Conservation (phyloP, 2,797 vertebrate species). For the Enteromius afrohamiltoni region DNA sequence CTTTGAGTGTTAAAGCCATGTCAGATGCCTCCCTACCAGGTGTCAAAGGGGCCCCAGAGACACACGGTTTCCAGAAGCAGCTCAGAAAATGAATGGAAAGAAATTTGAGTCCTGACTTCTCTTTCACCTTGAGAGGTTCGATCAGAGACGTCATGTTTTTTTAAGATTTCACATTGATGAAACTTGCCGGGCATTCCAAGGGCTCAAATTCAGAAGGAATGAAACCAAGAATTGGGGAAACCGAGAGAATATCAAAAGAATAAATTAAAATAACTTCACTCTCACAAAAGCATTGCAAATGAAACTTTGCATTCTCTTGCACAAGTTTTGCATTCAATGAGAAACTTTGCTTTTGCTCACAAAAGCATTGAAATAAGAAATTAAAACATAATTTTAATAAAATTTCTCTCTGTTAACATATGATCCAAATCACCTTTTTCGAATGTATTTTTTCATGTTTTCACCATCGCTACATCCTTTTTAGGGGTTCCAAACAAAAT, state of each 20-base stretch:
- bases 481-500: neutral
- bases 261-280: neutral
- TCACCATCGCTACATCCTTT: neutral
- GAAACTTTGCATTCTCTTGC: neutral
- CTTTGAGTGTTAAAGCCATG: constrained; percentile 72
- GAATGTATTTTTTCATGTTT: neutral
- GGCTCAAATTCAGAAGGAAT: neutral
- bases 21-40: constrained; percentile 65
- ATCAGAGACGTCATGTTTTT: constrained; percentile 11
- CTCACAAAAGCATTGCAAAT: neutral
- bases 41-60: constrained; percentile 69
- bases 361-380: neutral
- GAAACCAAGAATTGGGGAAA: neutral
- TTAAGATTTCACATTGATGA: neutral
- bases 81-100: constrained; percentile 51
- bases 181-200: constrained; percentile 1
- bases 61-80: constrained; percentile 54
- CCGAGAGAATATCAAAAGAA: neutral
- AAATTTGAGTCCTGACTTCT: constrained; percentile 41
- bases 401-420: neutral
- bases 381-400: neutral
- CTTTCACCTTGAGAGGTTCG: constrained; percentile 36
- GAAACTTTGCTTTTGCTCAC: neutral
- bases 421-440: neutral
- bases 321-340: neutral